These are phyloP conservation scores for Narcine bancroftii DNA, from an alignment of 2,113 vertebrate species.

Conservation along the genomic window DNA sequence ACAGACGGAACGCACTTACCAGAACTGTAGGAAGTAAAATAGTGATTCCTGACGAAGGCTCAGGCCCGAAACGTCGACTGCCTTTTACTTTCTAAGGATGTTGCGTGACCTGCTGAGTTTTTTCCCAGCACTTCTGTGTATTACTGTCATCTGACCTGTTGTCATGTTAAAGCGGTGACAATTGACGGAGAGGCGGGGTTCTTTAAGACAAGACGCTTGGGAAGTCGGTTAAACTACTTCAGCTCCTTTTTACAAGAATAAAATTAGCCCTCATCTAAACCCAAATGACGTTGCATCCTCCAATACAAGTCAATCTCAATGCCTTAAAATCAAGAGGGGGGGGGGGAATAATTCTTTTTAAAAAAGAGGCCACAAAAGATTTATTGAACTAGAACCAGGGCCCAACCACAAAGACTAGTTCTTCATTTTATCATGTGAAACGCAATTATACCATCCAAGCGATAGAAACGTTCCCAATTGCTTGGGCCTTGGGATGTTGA, in stretches of 20 bases:
- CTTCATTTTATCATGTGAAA: neutral
- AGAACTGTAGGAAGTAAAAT: neutral
- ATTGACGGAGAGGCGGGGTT: neutral
- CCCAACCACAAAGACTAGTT: neutral
- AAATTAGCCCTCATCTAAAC: neutral
- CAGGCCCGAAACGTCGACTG: too few species aligned
- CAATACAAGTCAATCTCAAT: neutral
- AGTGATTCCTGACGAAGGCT: too few species aligned
- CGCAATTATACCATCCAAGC: neutral
- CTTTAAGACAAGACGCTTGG: neutral
- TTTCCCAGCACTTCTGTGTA: too few species aligned
- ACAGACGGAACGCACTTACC: neutral
- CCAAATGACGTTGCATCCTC: neutral
- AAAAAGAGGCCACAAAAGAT: neutral
- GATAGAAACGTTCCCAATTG: neutral
- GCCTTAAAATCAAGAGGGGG: neutral
- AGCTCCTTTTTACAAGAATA: neutral
- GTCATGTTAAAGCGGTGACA: neutral
- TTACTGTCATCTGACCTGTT: neutral
- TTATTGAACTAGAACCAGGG: neutral
- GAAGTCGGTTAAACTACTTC: neutral
- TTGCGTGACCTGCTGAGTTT: too few species aligned
- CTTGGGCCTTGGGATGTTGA: neutral
- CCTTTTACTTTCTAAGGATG: too few species aligned
- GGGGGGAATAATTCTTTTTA: neutral